These are phyloP conservation scores for Elaphurus davidianus DNA, from an alignment of 2,113 vertebrate species.

Conservation along the genomic window DNA sequence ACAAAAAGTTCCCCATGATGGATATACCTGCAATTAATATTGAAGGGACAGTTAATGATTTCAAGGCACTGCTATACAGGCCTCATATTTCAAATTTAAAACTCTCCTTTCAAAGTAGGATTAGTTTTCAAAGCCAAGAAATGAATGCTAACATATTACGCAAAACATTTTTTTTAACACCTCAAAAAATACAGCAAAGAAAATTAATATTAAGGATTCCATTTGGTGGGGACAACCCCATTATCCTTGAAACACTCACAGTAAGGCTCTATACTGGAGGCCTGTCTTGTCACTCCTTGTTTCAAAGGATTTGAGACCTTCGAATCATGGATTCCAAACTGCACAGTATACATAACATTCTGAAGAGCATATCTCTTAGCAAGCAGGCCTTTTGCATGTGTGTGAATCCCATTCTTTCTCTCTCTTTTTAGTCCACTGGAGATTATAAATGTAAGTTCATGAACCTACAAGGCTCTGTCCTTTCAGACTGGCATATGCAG, in stretches of 20 bases:
- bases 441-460: background rate
- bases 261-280: background rate
- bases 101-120: conserved; percentile 63
- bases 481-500: background rate
- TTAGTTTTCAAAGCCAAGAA: conserved; percentile 62
- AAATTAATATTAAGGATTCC: conserved; percentile 46
- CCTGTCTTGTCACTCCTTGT: background rate
- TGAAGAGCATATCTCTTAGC: background rate
- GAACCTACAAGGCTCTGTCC: background rate
- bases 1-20: conserved; percentile 59
- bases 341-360: background rate
- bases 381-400: background rate
- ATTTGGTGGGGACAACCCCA: conserved; percentile 34
- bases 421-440: background rate
- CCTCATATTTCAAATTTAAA: conserved; percentile 74
- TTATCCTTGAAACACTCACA: conserved; percentile 49
- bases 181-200: conserved; percentile 58
- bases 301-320: conserved; percentile 29
- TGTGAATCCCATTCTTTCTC: background rate
- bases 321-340: background rate
- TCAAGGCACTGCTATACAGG: background rate
- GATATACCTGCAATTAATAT: conserved; percentile 68
- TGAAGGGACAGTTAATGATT: conserved; percentile 69
- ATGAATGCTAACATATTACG: conserved; percentile 65
- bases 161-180: conserved; percentile 48